These are phyloP conservation scores for Dastarcus helophoroides DNA, from an alignment of 2,888 invertebrate genomes.

Conservation along the genomic window DNA sequence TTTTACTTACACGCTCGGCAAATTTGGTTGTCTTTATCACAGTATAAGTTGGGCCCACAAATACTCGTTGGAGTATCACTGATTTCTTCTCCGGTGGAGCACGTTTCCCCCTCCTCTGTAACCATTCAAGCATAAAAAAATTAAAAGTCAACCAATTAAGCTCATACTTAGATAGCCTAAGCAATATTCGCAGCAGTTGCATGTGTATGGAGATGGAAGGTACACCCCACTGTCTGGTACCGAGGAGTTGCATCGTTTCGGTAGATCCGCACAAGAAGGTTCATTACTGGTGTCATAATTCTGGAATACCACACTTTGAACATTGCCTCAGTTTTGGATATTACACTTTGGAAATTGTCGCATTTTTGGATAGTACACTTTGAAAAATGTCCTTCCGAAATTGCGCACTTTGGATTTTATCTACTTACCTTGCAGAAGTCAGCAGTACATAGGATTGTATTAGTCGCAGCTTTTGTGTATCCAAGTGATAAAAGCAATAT, in stretches of 20 bases:
- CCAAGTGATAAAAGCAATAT: no score
- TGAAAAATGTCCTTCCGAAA: no score
- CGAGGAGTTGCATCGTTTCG: slow-evolving; percentile 7
- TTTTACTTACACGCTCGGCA: slow-evolving; percentile 26
- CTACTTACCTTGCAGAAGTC: slow-evolving; percentile 1
- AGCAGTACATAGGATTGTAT: neutral
- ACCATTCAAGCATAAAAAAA: slow-evolving; percentile 13
- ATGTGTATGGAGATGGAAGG: slow-evolving; percentile 45
- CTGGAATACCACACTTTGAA: neutral
- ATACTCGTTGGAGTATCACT: slow-evolving; percentile 42
- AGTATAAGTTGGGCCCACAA: slow-evolving; percentile 49
- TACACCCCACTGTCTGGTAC: slow-evolving; percentile 35
- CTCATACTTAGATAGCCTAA: slow-evolving; percentile 46
- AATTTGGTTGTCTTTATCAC: slow-evolving; percentile 30
- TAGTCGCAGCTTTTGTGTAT: neutral
- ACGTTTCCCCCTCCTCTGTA: slow-evolving; percentile 41
- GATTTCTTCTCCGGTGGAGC: slow-evolving; percentile 36
- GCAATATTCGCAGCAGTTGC: slow-evolving; percentile 54
- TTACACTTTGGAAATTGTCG: neutral
- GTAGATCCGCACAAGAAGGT: slow-evolving; percentile 5
- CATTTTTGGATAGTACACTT: no score
- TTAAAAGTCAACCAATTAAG: slow-evolving; percentile 20
- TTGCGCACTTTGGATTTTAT: no score
- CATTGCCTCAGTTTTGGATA: neutral
- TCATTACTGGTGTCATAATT: slow-evolving; percentile 2